Evolutionary conservation across 2,888 invertebrate species (phyloP), one percentile per base, ranked within the genome.

Genomic region (Chouioia cunea): DNA sequence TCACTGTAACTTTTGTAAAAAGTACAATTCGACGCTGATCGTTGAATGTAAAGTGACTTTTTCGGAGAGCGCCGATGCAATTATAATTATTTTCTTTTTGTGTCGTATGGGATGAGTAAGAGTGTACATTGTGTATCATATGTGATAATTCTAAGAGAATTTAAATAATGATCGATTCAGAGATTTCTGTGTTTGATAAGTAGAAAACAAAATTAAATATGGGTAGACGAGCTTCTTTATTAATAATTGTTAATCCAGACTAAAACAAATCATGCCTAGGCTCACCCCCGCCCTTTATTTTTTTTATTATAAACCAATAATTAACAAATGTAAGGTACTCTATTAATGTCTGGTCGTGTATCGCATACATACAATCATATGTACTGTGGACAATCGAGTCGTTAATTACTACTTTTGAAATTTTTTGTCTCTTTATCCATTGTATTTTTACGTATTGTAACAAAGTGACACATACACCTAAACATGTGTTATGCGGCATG

Each of bases 81-180:
- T 27, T 2, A 56, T 58, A 4, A 65, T 56, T 18, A 56, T 64
- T 44, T 70, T 52, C 15, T 8, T 59, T 57, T 64, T 57, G 53
- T 52, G 56, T 57, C 65, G 54, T 57, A 53, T 63, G 57, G 36
- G 65, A 64, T 27, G 50, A 69, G 58, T 10, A 64, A 59, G 23
- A 18, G 22, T 85, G 84, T 85, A 85, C 74, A 85, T 84, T 83
- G 78, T 84, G 84, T 84, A 84, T 79, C 75, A 84, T 84, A 84
- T 79, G 80, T 81, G 80, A 79, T 84, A 84, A 81, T 81, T 83
- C 81, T 83, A 76, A 79, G n/a, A 36, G 52, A 50, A n/a, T 54
- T 58, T n/a, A 73, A 56, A 36, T 60, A 72, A 62, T 52, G 47
- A 59, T 63, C n/a, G 62, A 58, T 53, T 62, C 46, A 71, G 66